Conservation (phyloP, 2,888 invertebrate species). For the Hedya salicella region DNA sequence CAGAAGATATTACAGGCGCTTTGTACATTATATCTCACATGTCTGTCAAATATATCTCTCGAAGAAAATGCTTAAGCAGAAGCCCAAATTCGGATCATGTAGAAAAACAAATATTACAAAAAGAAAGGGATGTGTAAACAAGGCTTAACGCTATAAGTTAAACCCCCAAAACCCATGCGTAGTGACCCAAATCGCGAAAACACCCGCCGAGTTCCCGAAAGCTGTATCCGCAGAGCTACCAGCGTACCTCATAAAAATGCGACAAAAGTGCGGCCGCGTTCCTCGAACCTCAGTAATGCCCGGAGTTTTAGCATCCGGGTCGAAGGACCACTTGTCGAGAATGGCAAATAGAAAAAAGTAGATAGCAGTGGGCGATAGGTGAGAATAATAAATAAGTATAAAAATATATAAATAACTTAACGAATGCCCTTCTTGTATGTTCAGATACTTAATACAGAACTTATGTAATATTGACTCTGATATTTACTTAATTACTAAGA, state of each 20-base stretch:
- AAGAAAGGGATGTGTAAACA: background rate
- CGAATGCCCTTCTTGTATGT: too few species aligned
- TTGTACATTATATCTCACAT: too few species aligned
- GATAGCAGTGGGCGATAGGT: background rate
- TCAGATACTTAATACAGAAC: too few species aligned
- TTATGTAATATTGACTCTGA: too few species aligned
- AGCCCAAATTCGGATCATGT: too few species aligned
- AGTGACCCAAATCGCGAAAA: background rate
- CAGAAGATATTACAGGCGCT: too few species aligned
- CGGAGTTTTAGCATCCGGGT: conserved; percentile 20
- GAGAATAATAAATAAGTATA: too few species aligned
- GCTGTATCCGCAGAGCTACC: conserved; percentile 6
- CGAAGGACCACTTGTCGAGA: conserved; percentile 13
- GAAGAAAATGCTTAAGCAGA: too few species aligned
- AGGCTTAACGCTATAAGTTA: background rate
- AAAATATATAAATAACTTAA: too few species aligned
- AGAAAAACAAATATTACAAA: too few species aligned
- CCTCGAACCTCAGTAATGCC: conserved; percentile 10
- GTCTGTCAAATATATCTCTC: too few species aligned
- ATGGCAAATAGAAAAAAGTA: background rate
- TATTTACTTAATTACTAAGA: too few species aligned
- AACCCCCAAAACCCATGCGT: background rate
- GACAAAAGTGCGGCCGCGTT: conserved; percentile 3
- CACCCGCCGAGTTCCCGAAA: conserved; percentile 3
- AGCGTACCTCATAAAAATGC: conserved; percentile 20